A percentile compares a stretch with the other conserved stretches of the same genome.
Conservation (phyloP, 2,888 invertebrate species). For the Scaeva pyrastri region DNA sequence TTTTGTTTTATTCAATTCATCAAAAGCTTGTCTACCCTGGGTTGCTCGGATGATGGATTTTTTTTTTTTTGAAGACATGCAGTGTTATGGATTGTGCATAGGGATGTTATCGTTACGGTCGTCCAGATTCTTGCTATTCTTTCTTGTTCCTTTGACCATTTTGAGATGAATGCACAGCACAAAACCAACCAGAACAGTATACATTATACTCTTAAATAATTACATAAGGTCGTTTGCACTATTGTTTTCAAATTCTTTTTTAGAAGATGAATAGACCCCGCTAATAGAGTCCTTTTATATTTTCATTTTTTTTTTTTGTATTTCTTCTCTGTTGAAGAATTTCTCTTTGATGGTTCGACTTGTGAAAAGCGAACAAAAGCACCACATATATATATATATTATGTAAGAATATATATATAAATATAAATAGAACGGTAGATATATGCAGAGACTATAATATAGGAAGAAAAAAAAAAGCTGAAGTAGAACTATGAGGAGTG, state of each 20-base stretch:
- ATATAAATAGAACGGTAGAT: too few relatives aligned
- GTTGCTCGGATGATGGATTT: not conserved
- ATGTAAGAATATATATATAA: not conserved
- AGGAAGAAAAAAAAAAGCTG: not conserved
- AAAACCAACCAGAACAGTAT: constrained; percentile 26
- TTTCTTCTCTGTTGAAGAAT: constrained; percentile 26
- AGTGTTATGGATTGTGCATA: not conserved
- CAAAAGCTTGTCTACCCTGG: not conserved
- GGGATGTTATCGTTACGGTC: not conserved
- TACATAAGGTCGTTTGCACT: constrained; percentile 62
- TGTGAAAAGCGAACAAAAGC: constrained; percentile 34
- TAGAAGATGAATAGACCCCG: constrained; percentile 65
- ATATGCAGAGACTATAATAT: not conserved
- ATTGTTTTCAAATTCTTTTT: constrained; percentile 57
- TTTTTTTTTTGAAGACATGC: not conserved
- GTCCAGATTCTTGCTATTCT: not conserved
- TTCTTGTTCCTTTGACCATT: constrained; percentile 16
- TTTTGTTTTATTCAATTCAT: constrained; percentile 4
- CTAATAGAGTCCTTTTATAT: constrained; percentile 71
- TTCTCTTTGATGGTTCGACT: constrained; percentile 63
- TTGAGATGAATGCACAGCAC: not conserved
- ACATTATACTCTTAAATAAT: constrained; percentile 59
- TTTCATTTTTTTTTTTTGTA: constrained; percentile 16
- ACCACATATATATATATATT: not conserved
- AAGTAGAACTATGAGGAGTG: not conserved